Conservation (phyloP, 2,797 vertebrate genomes). For the Margarornis squamiger region DNA sequence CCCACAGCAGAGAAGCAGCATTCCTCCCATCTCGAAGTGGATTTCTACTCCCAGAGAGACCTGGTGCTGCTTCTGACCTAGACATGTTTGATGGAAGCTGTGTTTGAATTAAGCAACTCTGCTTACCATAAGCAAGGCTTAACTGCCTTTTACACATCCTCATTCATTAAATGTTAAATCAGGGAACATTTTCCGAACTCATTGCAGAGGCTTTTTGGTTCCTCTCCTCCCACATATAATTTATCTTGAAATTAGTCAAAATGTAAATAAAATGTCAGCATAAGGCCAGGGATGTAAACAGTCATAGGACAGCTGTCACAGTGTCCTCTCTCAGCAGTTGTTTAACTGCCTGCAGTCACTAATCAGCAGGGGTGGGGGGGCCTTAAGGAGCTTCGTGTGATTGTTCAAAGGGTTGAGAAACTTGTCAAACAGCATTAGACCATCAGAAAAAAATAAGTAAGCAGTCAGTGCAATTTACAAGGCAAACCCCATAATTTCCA, state of each 20-base stretch:
- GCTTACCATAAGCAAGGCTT: not conserved
- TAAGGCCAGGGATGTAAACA: not conserved
- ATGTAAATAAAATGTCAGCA: not conserved
- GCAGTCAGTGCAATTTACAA: not conserved
- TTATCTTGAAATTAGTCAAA: not conserved
- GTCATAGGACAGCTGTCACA: not conserved
- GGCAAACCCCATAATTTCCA: not conserved
- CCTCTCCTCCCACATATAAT: not conserved
- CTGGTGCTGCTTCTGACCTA: not conserved
- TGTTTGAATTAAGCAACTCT: not conserved
- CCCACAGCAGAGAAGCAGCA: not conserved
- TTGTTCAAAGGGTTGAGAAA: not conserved
- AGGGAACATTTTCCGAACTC: not conserved
- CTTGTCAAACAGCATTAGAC: not conserved
- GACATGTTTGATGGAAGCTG: not conserved
- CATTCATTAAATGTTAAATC: not conserved
- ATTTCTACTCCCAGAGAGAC: not conserved
- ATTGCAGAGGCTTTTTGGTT: not conserved
- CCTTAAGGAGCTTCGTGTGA: not conserved
- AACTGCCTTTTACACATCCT: not conserved
- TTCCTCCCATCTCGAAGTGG: not conserved
- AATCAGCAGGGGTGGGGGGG: not conserved
- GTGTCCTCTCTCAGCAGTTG: not conserved
- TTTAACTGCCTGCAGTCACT: not conserved
- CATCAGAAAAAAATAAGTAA: not conserved